These are phyloP conservation scores for Rhyacichthys aspro DNA, from an alignment of 2,797 vertebrate species.

Conservation along the genomic window DNA sequence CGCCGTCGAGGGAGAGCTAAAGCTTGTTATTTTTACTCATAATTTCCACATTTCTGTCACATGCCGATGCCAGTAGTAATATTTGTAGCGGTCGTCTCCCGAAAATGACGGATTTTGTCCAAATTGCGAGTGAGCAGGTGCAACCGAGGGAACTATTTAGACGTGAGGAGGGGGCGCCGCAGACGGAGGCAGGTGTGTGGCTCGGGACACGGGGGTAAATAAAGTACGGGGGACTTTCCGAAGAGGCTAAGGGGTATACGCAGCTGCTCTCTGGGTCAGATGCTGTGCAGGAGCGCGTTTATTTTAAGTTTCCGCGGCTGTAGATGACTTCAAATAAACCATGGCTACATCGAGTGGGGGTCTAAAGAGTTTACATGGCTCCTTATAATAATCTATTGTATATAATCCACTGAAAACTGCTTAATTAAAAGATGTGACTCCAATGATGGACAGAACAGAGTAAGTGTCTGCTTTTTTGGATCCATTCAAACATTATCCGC, in stretches of 20 bases:
- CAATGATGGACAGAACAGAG: no score
- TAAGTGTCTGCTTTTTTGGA: no score
- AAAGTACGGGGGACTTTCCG: slow-evolving; percentile 29
- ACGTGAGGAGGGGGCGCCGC: slow-evolving; percentile 3
- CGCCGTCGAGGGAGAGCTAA: slow-evolving; percentile 15
- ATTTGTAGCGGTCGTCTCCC: slow-evolving; percentile 39
- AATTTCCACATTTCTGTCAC: slow-evolving; percentile 49
- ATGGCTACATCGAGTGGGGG: slow-evolving; percentile 8
- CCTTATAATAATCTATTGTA: not conserved
- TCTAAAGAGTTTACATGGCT: slow-evolving; percentile 3
- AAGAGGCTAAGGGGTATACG: slow-evolving; percentile 16
- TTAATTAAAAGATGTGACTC: no score
- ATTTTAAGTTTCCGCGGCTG: slow-evolving; percentile 46
- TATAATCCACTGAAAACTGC: no score
- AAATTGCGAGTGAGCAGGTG: slow-evolving; percentile 50
- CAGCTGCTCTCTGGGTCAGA: slow-evolving; percentile 34
- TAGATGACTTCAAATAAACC: slow-evolving; percentile 22
- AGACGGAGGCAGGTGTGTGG: not conserved
- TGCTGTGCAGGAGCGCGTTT: slow-evolving; percentile 46
- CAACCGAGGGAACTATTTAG: slow-evolving; percentile 30
- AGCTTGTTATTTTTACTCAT: slow-evolving; percentile 54
- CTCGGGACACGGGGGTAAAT: slow-evolving; percentile 26
- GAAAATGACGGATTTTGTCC: slow-evolving; percentile 39
- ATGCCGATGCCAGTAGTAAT: slow-evolving; percentile 39
- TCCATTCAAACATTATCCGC: no score